Percentiles rank a stretch among this genome's conserved stretches.
phyloP scores from a whole-genome alignment of 2,113 vertebrate genomes.

The Dasyprocta punctata region DNA sequence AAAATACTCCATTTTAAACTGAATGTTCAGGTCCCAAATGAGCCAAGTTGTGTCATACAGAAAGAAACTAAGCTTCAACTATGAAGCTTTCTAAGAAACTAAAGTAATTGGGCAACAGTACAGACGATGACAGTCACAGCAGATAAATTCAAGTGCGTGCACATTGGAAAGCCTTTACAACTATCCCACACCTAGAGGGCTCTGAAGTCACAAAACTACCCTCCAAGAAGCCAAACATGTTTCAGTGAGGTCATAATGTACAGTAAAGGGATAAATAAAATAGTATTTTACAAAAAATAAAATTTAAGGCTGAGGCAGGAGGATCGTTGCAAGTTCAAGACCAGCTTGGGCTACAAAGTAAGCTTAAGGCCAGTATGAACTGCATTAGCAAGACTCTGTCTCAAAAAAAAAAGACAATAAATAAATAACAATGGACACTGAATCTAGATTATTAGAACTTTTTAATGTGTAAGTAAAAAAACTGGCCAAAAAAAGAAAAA shows the following conservation, averaged over 20 bases:
- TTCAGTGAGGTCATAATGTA: conserved; percentile 53
- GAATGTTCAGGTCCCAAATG: not conserved
- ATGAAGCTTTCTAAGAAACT: conserved; percentile 16
- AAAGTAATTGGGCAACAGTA: not conserved
- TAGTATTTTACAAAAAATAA: not conserved
- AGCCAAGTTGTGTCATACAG: not conserved
- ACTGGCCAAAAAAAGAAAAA: conserved; percentile 18
- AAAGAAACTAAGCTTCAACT: not conserved
- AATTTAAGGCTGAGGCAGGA: no score
- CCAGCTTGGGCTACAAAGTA: no score
- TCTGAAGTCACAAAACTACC: conserved; percentile 24
- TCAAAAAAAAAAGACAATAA: no score
- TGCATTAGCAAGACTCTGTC: no score
- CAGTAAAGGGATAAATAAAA: conserved; percentile 32
- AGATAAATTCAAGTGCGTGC: conserved; percentile 14
- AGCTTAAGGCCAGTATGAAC: no score
- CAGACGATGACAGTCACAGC: not conserved
- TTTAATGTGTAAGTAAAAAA: conserved; percentile 28
- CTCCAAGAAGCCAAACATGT: conserved; percentile 37
- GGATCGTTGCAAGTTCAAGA: no score
- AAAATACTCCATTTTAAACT: conserved; percentile 27
- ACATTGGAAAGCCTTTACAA: not conserved
- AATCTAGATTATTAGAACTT: conserved; percentile 24
- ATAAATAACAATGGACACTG: conserved; percentile 7
- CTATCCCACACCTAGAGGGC: not conserved